Conservation (phyloP, 35 echinoderm and acorn worm genomes). For the Eucidaris tribuloides region DNA sequence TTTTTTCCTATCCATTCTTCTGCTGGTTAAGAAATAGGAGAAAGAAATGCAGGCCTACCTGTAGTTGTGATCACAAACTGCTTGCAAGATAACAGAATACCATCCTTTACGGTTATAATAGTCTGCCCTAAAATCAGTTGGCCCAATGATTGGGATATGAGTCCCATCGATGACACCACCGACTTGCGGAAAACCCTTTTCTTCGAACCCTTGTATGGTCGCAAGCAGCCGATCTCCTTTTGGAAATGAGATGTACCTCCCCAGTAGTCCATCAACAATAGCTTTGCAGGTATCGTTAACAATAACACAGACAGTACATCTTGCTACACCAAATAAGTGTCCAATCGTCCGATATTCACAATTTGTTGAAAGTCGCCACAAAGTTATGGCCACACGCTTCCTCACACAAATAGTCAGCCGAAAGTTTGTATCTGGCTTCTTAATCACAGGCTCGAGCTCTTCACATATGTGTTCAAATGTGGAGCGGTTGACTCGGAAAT, state of each 20-base stretch:
- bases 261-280: background rate
- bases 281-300: constrained; percentile 49
- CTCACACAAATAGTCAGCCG: constrained; percentile 24
- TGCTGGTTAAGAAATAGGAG: background rate
- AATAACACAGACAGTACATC: constrained; percentile 37
- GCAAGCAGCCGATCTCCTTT: constrained; percentile 4
- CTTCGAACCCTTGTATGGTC: constrained; percentile 22
- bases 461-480: constrained; percentile 39
- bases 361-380: constrained; percentile 55
- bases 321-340: constrained; percentile 61
- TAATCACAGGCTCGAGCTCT: background rate
- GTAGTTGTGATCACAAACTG: constrained; percentile 46
- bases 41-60: background rate
- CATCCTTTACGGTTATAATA: constrained; percentile 77
- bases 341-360: constrained; percentile 46
- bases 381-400: constrained; percentile 47
- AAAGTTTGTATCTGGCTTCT: background rate
- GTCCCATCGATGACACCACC: constrained; percentile 65
- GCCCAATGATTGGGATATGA: constrained; percentile 63
- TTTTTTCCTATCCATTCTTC: too few species aligned
- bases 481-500: constrained; percentile 51
- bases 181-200: constrained; percentile 37
- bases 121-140: constrained; percentile 19
- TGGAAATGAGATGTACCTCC: constrained; percentile 34
- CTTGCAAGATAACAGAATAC: constrained; percentile 49